These are phyloP conservation scores for Carcharodon carcharias DNA, from an alignment of 2,797 vertebrate species.

Conservation along the genomic window DNA sequence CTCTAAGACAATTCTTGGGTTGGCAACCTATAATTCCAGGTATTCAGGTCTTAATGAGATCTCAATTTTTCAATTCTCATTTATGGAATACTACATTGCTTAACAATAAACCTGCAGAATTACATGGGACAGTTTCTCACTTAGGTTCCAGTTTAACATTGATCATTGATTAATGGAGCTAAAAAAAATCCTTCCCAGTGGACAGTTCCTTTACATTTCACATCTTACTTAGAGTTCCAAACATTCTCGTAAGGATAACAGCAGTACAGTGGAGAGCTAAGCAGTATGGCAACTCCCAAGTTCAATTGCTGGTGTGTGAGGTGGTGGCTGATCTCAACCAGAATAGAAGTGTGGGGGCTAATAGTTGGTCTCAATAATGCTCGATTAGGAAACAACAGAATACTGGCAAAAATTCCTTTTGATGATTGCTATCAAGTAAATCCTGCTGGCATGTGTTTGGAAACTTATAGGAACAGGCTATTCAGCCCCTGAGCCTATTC, in stretches of 20 bases:
- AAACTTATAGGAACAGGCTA: background rate
- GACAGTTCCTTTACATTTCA: background rate
- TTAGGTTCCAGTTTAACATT: background rate
- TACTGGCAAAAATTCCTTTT: background rate
- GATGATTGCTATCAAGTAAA: background rate
- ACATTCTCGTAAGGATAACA: background rate
- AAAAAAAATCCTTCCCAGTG: background rate
- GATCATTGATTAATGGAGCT: background rate
- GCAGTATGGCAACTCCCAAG: background rate
- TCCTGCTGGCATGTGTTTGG: background rate
- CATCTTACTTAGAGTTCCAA: background rate
- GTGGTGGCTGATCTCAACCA: background rate
- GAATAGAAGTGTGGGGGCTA: background rate
- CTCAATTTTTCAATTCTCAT: background rate
- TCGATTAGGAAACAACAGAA: background rate
- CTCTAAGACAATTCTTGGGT: background rate
- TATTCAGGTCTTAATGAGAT: background rate
- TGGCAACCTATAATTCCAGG: background rate
- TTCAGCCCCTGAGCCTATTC: background rate
- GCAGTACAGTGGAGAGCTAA: background rate
- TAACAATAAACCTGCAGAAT: background rate
- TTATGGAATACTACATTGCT: background rate
- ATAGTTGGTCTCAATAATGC: background rate
- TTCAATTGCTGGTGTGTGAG: background rate
- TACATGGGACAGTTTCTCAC: background rate